Percentiles rank a stretch among this genome's conserved stretches.
Evolutionary conservation across 2,797 vertebrate genomes (phyloP).

Genomic region (Gouania willdenowi): DNA sequence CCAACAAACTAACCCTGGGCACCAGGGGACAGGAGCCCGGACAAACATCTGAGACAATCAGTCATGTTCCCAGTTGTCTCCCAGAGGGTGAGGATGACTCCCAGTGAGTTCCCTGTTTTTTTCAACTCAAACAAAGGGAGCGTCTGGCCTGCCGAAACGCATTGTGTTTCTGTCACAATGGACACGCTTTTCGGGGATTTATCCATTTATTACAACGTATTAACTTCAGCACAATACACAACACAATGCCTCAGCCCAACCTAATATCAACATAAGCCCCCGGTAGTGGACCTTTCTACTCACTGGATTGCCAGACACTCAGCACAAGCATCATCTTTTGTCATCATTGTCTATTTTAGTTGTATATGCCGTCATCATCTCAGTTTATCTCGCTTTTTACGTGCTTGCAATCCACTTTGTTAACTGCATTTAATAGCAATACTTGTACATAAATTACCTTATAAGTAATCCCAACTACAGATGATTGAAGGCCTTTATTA

Average conservation of each 20-base stretch:
- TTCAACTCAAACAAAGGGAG: constrained; percentile 39
- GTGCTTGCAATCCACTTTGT: not conserved
- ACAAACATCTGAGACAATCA: constrained; percentile 38
- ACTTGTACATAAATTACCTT: too few species aligned
- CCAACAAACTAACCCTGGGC: constrained; percentile 13
- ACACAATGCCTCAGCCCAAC: constrained; percentile 42
- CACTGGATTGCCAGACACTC: constrained; percentile 20
- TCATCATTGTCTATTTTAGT: constrained; percentile 34
- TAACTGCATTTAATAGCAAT: too few species aligned
- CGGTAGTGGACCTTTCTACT: constrained; percentile 41
- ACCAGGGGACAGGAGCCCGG: constrained; percentile 1
- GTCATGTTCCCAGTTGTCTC: constrained; percentile 29
- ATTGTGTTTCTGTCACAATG: constrained; percentile 59
- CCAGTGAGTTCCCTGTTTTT: constrained; percentile 24
- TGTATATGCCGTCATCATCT: too few species aligned
- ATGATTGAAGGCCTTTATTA: too few species aligned
- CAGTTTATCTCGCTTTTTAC: too few species aligned
- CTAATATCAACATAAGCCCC: constrained; percentile 49
- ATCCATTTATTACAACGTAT: constrained; percentile 61
- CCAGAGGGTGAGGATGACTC: constrained; percentile 31
- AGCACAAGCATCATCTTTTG: constrained; percentile 13
- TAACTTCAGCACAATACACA: constrained; percentile 62
- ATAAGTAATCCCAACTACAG: too few species aligned
- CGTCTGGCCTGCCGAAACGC: constrained; percentile 38
- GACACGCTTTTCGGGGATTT: constrained; percentile 60